Evolutionary conservation across 1,140 invertebrate genomes (phyloP).

Genomic region (Drosophila subpulchrella): DNA sequence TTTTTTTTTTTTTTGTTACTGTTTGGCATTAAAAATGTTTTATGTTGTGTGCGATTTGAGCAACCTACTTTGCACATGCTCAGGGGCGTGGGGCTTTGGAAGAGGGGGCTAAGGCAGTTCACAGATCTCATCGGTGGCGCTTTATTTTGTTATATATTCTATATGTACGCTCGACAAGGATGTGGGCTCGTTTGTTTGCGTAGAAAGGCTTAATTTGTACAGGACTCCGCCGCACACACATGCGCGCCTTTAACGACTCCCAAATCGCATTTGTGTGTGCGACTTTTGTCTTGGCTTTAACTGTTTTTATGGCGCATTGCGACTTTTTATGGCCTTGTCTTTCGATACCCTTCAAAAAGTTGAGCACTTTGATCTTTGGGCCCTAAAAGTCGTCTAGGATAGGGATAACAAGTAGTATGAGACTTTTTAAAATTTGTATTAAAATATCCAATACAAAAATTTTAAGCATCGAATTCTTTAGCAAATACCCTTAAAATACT

Average conservation of each 20-base stretch:
- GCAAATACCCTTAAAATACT: too few relatives aligned
- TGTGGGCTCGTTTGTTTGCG: slow-evolving; percentile 79
- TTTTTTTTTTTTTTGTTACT: slow-evolving; percentile 43
- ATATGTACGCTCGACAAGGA: slow-evolving; percentile 59
- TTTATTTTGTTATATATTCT: slow-evolving; percentile 62
- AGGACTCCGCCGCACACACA: slow-evolving; percentile 38
- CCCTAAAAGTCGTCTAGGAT: too few relatives aligned
- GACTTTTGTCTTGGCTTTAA: slow-evolving; percentile 82
- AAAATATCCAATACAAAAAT: too few relatives aligned
- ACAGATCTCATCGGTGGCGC: slow-evolving; percentile 38
- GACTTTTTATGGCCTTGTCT: slow-evolving; percentile 83
- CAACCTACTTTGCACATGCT: slow-evolving; percentile 81
- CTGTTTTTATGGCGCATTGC: slow-evolving; percentile 83
- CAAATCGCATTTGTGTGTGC: slow-evolving; percentile 45
- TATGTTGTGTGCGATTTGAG: slow-evolving; percentile 82
- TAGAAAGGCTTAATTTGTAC: slow-evolving; percentile 82
- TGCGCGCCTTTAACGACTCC: slow-evolving; percentile 53
- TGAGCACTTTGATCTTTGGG: neutral
- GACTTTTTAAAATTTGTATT: too few relatives aligned
- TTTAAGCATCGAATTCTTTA: too few relatives aligned
- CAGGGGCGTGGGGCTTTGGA: slow-evolving; percentile 1
- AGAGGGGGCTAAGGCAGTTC: neutral
- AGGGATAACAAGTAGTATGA: too few relatives aligned
- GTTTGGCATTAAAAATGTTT: slow-evolving; percentile 82
- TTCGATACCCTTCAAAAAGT: slow-evolving; percentile 46